Evolutionary conservation across 2,113 vertebrate genomes (phyloP), one percentile per base, ranked within the genome.

Genomic region (Hypanus sabinus): DNA sequence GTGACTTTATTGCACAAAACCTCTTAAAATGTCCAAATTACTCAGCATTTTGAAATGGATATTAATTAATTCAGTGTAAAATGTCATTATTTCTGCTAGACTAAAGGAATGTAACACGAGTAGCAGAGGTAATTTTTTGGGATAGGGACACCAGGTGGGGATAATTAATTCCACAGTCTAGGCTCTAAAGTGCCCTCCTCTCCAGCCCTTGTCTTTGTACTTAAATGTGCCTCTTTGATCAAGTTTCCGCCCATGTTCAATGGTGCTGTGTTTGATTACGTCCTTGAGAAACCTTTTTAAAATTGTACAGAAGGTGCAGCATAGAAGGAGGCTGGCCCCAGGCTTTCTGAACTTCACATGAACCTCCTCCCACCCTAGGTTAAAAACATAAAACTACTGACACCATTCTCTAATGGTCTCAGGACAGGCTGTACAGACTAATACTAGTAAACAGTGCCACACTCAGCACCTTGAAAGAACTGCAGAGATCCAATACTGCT

Each of bases 401-500:
- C 10, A 57, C 6, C 24, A 24, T 85, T 60, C 11, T 85, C 55
- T 7, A 1, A 20, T 9, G 5, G 8, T 33, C 60, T 33, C 60
- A 18, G 60, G 5, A 1, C 27, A 8, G 60, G 60, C 16, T n/a
- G 27, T 62, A 27, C 30, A 33, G 85, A 33, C 85, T 3, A 68
- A 18, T 18, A 62, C 65, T 90, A 16, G 85, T 65, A 20, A 90
- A 90, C 85, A 90, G 85, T n/a, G 85, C 5, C 85, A 90, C 85
- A 60, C 62, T 65, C 14, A 90, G 85, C 7, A n/a, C n/a, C n/a
- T 30, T 18, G 85, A 30, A 18, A 65, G 60, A 90, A 90, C 30
- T 88, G 24, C 85, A 62, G 57, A 60, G 12, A 60, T 24, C 20
- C 20, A 5, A 24, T 20, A n/a, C 80, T 79, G 76, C 76, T 36